A percentile compares a stretch with the other conserved stretches of the same genome.
These are phyloP conservation scores for Simalia tracyae DNA, from an alignment of 2,797 vertebrate species.

Conservation along the genomic window DNA sequence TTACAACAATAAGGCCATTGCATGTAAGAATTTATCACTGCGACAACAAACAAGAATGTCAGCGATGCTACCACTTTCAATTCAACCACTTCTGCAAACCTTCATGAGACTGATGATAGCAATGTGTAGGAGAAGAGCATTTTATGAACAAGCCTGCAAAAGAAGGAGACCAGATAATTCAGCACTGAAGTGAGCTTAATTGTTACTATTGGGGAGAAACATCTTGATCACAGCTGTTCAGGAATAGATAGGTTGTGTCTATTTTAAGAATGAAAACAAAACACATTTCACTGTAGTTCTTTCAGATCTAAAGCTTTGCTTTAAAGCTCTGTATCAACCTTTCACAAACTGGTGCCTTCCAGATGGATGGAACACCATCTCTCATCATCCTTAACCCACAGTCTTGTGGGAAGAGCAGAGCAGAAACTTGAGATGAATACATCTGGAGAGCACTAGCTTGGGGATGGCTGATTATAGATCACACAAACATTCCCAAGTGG, in stretches of 20 bases:
- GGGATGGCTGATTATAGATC: neutral
- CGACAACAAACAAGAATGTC: neutral
- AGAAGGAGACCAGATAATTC: conserved; percentile 20
- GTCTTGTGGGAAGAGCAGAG: neutral
- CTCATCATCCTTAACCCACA: neutral
- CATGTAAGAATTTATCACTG: neutral
- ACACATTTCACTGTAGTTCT: neutral
- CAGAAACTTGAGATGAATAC: neutral
- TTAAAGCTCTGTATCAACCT: neutral
- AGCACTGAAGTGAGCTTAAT: neutral
- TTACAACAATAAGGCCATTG: neutral
- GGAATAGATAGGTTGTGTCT: neutral
- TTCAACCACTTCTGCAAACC: conserved; percentile 56
- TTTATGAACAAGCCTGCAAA: neutral
- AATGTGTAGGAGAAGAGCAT: conserved; percentile 18
- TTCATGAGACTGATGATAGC: conserved; percentile 32
- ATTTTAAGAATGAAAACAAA: neutral
- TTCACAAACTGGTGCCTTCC: neutral
- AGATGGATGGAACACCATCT: neutral
- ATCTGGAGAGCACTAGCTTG: neutral
- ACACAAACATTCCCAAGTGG: neutral
- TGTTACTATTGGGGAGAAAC: neutral
- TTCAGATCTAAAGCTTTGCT: neutral
- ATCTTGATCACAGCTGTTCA: neutral
- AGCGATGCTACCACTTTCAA: neutral